Conservation (phyloP, 2,797 vertebrate species). For the Antennarius maculatus region DNA sequence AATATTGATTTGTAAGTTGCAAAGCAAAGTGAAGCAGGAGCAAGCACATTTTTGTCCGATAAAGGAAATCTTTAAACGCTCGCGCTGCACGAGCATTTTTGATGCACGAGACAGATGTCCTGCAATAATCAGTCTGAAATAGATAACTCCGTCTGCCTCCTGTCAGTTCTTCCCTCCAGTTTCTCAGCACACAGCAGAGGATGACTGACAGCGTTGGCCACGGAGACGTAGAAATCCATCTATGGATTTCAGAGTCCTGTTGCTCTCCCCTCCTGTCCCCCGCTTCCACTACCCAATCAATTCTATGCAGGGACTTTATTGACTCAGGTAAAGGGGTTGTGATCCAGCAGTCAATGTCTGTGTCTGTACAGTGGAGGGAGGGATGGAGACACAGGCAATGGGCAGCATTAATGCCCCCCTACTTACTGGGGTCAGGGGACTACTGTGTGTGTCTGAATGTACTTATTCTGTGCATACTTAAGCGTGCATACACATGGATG, state of each 20-base stretch:
- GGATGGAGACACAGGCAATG: constrained; percentile 38
- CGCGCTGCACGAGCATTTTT: constrained; percentile 9
- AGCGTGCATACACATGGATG: constrained; percentile 13
- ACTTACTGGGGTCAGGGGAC: constrained; percentile 34
- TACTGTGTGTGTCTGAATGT: constrained; percentile 33
- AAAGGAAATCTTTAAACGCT: not conserved
- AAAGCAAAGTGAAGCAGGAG: not conserved
- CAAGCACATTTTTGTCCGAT: not conserved
- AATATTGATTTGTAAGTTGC: not conserved
- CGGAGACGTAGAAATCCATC: constrained; percentile 67
- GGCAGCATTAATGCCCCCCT: constrained; percentile 47
- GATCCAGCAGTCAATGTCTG: constrained; percentile 77
- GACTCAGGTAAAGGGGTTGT: constrained; percentile 77
- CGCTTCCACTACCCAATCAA: constrained; percentile 73
- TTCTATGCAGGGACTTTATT: constrained; percentile 76
- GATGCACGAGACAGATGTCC: constrained; percentile 26
- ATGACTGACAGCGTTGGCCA: constrained; percentile 55
- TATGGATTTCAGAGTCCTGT: constrained; percentile 72
- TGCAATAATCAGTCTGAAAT: constrained; percentile 38
- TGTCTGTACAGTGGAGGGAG: constrained; percentile 51
- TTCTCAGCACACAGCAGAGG: constrained; percentile 48
- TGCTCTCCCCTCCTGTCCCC: constrained; percentile 36
- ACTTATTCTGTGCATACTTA: constrained; percentile 29
- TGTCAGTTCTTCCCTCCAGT: constrained; percentile 20
- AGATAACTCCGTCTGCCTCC: constrained; percentile 43